Base-by-base conservation (phyloP, 2,888 invertebrate genomes). In the Ichneumoninae sp. region DNA sequence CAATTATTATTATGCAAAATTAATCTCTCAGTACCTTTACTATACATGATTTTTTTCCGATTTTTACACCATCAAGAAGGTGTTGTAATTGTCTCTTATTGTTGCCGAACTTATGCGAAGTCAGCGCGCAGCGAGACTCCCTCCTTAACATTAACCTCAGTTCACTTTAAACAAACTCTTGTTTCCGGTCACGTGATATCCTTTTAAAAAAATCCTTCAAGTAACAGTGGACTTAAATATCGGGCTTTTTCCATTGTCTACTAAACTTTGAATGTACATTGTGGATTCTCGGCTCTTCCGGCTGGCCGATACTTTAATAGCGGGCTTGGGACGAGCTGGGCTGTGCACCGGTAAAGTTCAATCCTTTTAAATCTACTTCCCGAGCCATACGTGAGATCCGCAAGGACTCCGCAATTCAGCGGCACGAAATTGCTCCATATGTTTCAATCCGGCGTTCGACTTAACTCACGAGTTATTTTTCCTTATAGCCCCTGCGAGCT, bases 351-450 rank as follows among this genome's bases (percentile, higher is more conserved):
- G 47, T 36, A 60, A 77, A 57, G 57, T 57, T 36, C 66, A 69
- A 83, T 83, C 63, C 78, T 78, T 60, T 63, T 47, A 60, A 44
- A 78, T 78, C 73, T 60, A 73, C 78, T 73, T 52, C 60, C 47
- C 60, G 19, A 74, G 40, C 50, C 50, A 69, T 73, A 66, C 22
- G 65, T 44, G 7, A 82, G 66, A 73, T 77, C 71, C 22, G 57
- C 66, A 47, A 44, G 40, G 68, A 66, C 47, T 63, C 68, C 22
- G 77, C 26, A 22, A 52, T 68, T 74, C 73, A 50, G 30, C 57
- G 60, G 36, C 19, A 44, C 30, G 36, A 63, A 63, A 73, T 83
- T 74, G 57, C 33, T 19, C 60, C 54, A 63, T 78, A 71, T 69
- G 65, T 73, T 83, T 69, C 66, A 19, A 73, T 68, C 47, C 50